Evolutionary conservation across 2,888 invertebrate species (phyloP), one percentile per base, ranked within the genome.

Genomic region (Drosophila neutralis): DNA sequence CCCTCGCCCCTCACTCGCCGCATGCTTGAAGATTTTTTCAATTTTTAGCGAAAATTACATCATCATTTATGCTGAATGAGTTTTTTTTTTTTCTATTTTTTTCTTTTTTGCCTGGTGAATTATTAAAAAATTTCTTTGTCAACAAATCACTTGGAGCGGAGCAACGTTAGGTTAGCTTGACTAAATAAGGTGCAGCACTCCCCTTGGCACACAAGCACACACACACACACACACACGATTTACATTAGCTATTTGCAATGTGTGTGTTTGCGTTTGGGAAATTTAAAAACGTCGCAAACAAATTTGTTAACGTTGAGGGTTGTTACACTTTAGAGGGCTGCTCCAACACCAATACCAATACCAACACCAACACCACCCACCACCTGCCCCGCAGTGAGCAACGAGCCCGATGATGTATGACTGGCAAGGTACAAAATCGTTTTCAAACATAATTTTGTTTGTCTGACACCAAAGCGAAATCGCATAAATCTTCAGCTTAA

Each of bases 111-210:
- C 76, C 69, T 66, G 81, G 78, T 90, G 85, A 91, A 87, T 89
- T 90, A 90, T 90, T 90, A 85, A 85, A 90, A 90, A 90, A 90
- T 90, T 85, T 90, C 82, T 83, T 90, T 90, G 90, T 90, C 91
- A 91, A 91, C 91, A 90, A 91, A 90, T 90, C 91, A 90, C 86
- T 90, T 89, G 69, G 82, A 65, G 64, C 59, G 67, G 60, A 57
- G 65, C 63, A 63, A 27, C 45, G 67, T 64, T 51, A 63, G 68
- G 69, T 57, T 57, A 77, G 69, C 59, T 76, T 69, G 72, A 78
- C 80, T 87, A 87, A 89, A 84, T 86, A 89, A 87, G 87, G 85
- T 80, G 76, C 73, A 75, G 68, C 70, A 53, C 53, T 56, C 49
- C 38, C 21, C 13, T 10, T 11, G 1, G 38, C 56, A 13, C 35